These are phyloP conservation scores for Ptychadena robeensis DNA, from an alignment of 2,797 vertebrate species.

Conservation along the genomic window DNA sequence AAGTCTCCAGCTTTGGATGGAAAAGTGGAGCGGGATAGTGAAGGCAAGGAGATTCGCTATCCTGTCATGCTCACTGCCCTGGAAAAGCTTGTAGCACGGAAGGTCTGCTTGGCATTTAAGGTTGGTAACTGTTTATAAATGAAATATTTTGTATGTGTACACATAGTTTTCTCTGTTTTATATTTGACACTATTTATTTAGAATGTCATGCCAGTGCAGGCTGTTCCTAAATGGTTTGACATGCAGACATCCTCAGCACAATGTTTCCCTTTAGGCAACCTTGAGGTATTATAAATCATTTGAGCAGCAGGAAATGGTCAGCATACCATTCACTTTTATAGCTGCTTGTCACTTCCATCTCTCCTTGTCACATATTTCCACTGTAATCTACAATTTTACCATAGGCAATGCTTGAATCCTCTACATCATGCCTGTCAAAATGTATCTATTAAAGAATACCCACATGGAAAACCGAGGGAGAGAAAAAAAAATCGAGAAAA, in stretches of 20 bases:
- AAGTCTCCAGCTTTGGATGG: constrained; percentile 97
- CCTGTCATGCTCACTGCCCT: constrained; percentile 98
- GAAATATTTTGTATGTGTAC: not conserved
- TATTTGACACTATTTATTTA: no score
- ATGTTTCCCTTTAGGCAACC: no score
- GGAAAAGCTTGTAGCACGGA: constrained; percentile 97
- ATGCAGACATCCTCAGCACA: not conserved
- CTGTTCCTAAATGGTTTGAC: no score
- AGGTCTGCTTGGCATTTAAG: constrained; percentile 98
- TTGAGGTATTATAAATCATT: not conserved
- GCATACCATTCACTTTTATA: not conserved
- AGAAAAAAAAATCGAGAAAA: no score
- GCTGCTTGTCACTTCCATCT: no score
- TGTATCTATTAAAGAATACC: not conserved
- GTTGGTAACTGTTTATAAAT: constrained; percentile 69
- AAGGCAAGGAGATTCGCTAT: constrained; percentile 97
- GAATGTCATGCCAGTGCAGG: no score
- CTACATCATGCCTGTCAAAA: not conserved
- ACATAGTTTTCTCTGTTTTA: not conserved
- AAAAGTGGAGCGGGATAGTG: constrained; percentile 96
- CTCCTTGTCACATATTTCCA: no score
- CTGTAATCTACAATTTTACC: not conserved
- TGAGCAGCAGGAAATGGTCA: not conserved
- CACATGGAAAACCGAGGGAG: not conserved
- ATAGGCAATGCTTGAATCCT: not conserved